Evolutionary conservation across 1,140 invertebrate species (phyloP).

Genomic region (Aphelinus certus): DNA sequence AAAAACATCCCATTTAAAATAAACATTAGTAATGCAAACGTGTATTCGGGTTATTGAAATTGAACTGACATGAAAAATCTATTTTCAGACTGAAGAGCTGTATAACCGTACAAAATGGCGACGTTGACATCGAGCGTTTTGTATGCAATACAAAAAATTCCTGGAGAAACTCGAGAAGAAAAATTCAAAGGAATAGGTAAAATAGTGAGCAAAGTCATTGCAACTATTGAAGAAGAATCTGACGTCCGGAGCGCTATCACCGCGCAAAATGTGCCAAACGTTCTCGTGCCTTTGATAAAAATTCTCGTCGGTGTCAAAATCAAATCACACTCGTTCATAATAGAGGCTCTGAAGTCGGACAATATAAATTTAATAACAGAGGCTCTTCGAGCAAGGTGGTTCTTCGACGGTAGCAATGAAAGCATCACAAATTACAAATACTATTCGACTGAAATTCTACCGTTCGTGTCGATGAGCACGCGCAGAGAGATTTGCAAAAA

Average conservation of each 20-base stretch:
- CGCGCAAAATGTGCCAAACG: slow-evolving; percentile 40
- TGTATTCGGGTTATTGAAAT: too few species aligned
- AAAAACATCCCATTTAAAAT: too few species aligned
- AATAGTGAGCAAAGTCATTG: slow-evolving; percentile 36
- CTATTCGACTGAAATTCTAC: slow-evolving; percentile 48
- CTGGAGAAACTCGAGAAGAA: slow-evolving; percentile 46
- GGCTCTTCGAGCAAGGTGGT: slow-evolving; percentile 49
- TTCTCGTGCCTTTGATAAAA: slow-evolving; percentile 45
- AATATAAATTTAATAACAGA: slow-evolving; percentile 47
- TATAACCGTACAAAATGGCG: neutral
- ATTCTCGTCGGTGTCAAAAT: slow-evolving; percentile 47
- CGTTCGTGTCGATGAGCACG: slow-evolving; percentile 46
- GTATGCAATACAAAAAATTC: slow-evolving; percentile 48
- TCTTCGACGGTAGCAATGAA: slow-evolving; percentile 48
- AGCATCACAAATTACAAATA: slow-evolving; percentile 46
- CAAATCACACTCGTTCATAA: slow-evolving; percentile 41
- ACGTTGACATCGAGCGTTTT: neutral
- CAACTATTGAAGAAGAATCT: neutral
- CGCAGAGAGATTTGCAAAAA: slow-evolving; percentile 49
- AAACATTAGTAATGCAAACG: too few species aligned
- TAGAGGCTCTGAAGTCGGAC: slow-evolving; percentile 49
- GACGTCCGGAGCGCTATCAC: neutral
- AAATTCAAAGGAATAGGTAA: slow-evolving; percentile 49
- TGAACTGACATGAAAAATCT: neutral
- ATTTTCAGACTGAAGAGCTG: neutral